Percentiles rank a stretch among this genome's conserved stretches.
phyloP scores from a whole-genome alignment of 2,797 vertebrate genomes.

The Phoebastria nigripes region DNA sequence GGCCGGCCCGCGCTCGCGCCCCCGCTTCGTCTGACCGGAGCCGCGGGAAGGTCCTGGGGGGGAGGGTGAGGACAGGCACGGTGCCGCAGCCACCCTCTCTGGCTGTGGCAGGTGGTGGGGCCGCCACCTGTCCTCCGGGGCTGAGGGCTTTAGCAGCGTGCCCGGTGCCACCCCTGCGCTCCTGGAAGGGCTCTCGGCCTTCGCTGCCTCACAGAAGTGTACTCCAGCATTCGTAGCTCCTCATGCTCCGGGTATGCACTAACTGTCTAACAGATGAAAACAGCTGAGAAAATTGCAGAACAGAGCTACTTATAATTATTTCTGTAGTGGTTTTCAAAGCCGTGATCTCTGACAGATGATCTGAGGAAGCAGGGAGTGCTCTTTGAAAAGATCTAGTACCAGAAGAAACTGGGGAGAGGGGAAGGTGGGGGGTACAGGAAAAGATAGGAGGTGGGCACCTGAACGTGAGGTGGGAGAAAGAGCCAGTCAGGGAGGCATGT shows the following conservation, averaged over 20 bases:
- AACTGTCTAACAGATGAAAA: not conserved
- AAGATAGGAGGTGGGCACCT: not conserved
- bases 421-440: not conserved
- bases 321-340: not conserved
- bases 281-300: not conserved
- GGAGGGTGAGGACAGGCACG: not conserved
- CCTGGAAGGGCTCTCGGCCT: not conserved
- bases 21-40: not conserved
- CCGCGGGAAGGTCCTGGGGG: not conserved
- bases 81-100: not conserved
- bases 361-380: not conserved
- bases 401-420: not conserved
- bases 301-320: not conserved
- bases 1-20: not conserved
- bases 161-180: accelerated
- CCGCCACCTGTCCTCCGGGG: not conserved
- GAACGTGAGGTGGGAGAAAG: not conserved
- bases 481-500: accelerated
- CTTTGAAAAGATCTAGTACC: not conserved
- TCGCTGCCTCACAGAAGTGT: accelerated
- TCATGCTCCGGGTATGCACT: not conserved
- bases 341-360: too few species aligned
- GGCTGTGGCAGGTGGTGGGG: not conserved
- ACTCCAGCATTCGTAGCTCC: accelerated
- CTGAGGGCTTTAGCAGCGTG: not conserved